These are phyloP conservation scores for Drosophila takahashii DNA, from an alignment of 1,140 invertebrate genomes.

Conservation along the genomic window DNA sequence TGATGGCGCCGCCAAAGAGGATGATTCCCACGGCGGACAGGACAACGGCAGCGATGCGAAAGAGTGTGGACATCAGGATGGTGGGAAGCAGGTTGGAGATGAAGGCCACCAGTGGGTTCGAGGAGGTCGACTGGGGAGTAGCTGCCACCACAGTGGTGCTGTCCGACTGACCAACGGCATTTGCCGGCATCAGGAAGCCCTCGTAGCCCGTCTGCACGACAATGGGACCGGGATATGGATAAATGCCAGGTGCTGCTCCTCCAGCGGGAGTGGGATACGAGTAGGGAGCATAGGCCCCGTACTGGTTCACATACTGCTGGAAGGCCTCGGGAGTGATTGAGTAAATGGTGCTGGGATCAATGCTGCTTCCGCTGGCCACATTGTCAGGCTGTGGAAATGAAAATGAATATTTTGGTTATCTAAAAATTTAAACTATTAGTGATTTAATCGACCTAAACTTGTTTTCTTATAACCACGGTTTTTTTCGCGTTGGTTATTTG, in stretches of 20 bases:
- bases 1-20: slow-evolving; percentile 86
- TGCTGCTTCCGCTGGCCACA: slow-evolving; percentile 59
- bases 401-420: no score
- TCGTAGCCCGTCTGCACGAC: slow-evolving; percentile 84
- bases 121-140: not conserved
- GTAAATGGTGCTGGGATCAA: slow-evolving; percentile 72
- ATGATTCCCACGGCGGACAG: slow-evolving; percentile 86
- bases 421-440: no score
- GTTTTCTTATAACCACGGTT: no score
- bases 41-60: slow-evolving; percentile 69
- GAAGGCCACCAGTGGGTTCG: slow-evolving; percentile 53
- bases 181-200: slow-evolving; percentile 73
- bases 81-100: slow-evolving; percentile 59
- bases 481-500: no score
- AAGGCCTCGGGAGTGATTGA: slow-evolving; percentile 73
- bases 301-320: slow-evolving; percentile 81
- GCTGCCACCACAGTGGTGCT: slow-evolving; percentile 37
- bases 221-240: slow-evolving; percentile 68
- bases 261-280: slow-evolving; percentile 54
- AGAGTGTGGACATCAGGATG: slow-evolving; percentile 68
- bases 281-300: slow-evolving; percentile 65
- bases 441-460: no score
- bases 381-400: slow-evolving; percentile 46
- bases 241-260: slow-evolving; percentile 53
- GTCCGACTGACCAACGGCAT: slow-evolving; percentile 25